These are phyloP conservation scores for Aeoliscus strigatus DNA, from an alignment of 2,797 vertebrate species.

Conservation along the genomic window DNA sequence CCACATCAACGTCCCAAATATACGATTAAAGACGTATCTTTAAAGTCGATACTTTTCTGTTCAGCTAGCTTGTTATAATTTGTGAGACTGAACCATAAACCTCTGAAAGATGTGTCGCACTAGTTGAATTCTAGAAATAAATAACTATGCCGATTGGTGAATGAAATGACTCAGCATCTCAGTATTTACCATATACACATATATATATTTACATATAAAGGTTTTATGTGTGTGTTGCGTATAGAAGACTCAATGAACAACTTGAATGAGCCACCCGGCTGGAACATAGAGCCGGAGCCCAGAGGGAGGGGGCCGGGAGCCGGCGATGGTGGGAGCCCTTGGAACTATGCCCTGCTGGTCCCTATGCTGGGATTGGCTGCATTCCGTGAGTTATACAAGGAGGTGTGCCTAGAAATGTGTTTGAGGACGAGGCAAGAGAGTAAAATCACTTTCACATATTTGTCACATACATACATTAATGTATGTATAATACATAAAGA, in stretches of 20 bases:
- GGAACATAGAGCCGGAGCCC: constrained; percentile 88
- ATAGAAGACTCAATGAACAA: constrained; percentile 86
- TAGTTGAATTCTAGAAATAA: too few species aligned
- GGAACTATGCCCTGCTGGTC: constrained; percentile 96
- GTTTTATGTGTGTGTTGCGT: constrained; percentile 12
- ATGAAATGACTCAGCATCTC: too few species aligned
- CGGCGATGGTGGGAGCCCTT: constrained; percentile 84
- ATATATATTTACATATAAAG: too few species aligned
- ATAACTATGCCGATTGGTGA: too few species aligned
- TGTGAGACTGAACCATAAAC: background rate
- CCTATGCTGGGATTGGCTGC: constrained; percentile 94
- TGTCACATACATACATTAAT: background rate
- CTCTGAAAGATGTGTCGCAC: background rate
- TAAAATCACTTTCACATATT: too few species aligned
- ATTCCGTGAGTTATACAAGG: constrained; percentile 70
- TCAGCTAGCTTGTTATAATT: too few species aligned
- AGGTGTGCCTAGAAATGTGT: background rate
- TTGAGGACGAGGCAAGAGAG: constrained; percentile 6
- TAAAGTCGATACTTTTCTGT: too few species aligned
- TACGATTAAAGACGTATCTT: background rate
- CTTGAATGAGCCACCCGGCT: constrained; percentile 90
- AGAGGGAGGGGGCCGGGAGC: constrained; percentile 73
- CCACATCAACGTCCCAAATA: background rate
- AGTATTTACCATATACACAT: too few species aligned
- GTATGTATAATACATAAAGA: too few species aligned